Conservation (phyloP, 2,113 vertebrate species). For the Isurus oxyrinchus region DNA sequence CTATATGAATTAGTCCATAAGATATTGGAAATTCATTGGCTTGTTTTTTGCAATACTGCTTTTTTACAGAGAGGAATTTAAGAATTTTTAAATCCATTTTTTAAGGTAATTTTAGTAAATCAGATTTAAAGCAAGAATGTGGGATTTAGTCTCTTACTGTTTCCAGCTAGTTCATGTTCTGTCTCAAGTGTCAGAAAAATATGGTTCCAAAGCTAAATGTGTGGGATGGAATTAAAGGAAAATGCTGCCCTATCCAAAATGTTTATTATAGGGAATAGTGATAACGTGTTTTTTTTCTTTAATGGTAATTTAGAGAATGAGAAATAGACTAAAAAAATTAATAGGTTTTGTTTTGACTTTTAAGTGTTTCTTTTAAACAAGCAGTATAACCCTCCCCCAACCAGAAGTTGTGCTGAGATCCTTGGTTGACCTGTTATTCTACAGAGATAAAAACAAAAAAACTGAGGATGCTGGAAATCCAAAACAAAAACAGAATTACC, state of each 20-base stretch:
- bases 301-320: neutral
- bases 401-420: neutral
- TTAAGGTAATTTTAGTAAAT: neutral
- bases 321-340: neutral
- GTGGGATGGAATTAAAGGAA: neutral
- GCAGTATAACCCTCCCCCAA: neutral
- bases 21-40: neutral
- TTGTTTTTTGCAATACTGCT: neutral
- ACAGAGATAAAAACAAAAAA: no score
- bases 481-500: no score
- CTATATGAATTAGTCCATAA: neutral
- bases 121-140: neutral
- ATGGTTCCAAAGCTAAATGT: neutral
- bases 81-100: neutral
- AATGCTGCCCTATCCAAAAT: neutral
- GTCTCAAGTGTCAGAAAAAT: neutral
- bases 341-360: neutral
- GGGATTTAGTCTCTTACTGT: neutral
- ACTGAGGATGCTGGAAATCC: no score
- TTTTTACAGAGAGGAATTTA: neutral
- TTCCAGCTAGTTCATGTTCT: neutral
- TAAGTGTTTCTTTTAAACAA: neutral
- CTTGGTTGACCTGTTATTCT: neutral
- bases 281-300: neutral
- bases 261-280: neutral